Evolutionary conservation across 1,140 invertebrate genomes (phyloP), one percentile per base, ranked within the genome.

Genomic region (Euschistus heros): DNA sequence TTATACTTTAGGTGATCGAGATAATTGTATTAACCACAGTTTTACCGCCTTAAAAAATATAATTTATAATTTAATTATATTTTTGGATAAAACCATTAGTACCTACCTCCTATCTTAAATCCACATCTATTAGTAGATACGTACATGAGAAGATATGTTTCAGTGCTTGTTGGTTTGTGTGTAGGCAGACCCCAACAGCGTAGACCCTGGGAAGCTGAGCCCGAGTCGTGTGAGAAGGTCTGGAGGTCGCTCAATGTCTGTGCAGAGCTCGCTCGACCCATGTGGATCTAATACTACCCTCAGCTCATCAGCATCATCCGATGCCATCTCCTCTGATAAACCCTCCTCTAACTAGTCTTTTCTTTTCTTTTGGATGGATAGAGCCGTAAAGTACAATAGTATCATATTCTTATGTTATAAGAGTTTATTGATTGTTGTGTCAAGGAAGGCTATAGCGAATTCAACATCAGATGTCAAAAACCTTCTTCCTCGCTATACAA

Each of bases 181-280:
- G 88, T 82, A 94, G 89, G 91, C 91, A 86, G 91, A 94, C 85
- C 91, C 91, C 81, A 86, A 86, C 82, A 92, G 90, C 83, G 86
- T 93, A 81, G 90, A 93, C 80, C 89, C 88, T 78, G 85, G 84
- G 75, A 92, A 92, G 77, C 81, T 92, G 73, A 91, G 89, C 72
- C 88, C 89, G 73, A 85, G 87, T 78, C 79, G 88, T 82, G 85
- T 91, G 77, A 87, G 88, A 71, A 44, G 70, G 33, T 81, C 81
- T 50, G 84, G 86, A 65, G 90, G 88, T 46, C 82, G 89, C 52
- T 90, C 87, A 68, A 92, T 93, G 91, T 92, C 89, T 66, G 91
- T 93, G 66, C 91, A 93, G 76, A 90, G 87, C 70, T 91, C 89
- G n/a, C 79, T 91, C 24, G 90, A 93, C 76, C 89, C 89, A 46